Base-by-base conservation (phyloP, 1,140 invertebrate genomes). In the Lordiphosa collinella region DNA sequence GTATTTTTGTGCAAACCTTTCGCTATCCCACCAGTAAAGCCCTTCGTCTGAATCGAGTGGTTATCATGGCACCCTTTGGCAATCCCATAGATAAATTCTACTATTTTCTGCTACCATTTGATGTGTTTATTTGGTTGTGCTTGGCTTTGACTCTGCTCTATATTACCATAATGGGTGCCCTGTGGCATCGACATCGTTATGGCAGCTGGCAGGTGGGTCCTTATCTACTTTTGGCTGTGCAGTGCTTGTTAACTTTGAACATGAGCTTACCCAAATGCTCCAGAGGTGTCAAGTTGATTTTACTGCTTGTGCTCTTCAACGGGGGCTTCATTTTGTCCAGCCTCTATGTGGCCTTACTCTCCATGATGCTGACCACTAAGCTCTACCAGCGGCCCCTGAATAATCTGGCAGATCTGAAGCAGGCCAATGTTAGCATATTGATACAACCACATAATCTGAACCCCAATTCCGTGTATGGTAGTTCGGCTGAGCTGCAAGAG, bases 41-140 rank as follows among this genome's bases (percentile, higher is more conserved):
- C 2, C 46, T 67, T 12, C 46, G 63, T 4, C 9, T 66, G 10
- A 66, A 66, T 40, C 52, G 62, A 0, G 63, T 66, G 53, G 63
- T 14, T 7, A 46, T 66, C 4, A 68, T 69, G 65, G 55, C 65
- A 0, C 65, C 65, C n/a, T 69, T 60, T 37, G 65, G 65, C 13
- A 60, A 69, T 18, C 55, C 64, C 18, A 69, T 69, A 16, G 44
- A 69, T 1, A 68, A 68, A 49, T 68, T 68, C 44, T 34, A 44
- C 37, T 68, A 68, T n/a, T 68, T 68, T 6, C 51, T 69, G 11
- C 56, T 49, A 4, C 65, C 65, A 12, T 68, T 68, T n/a, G 65
- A 68, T 22, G 6, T 3, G 1, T 12, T 36, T 7, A 35, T 68
- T 1, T 68, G 65, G 65, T 14, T 67, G 0, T 44, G 32, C 10